Conservation (phyloP, 2,797 vertebrate species). For the Poecilia picta region DNA sequence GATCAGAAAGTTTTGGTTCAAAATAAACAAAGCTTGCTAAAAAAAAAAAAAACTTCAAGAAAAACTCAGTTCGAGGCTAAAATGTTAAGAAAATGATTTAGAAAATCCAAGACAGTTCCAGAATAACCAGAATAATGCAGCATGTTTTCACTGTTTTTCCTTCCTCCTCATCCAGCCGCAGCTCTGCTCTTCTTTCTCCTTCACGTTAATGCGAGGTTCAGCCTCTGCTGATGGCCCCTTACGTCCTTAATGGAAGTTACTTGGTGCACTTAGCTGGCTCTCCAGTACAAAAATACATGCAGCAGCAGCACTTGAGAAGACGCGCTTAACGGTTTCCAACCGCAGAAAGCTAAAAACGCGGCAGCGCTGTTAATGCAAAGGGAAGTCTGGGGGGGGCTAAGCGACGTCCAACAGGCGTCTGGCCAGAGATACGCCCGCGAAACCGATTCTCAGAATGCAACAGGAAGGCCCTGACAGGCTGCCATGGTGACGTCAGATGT, state of each 20-base stretch:
- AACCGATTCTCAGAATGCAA: constrained; percentile 19
- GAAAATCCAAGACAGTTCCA: background rate
- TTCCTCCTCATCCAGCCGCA: background rate
- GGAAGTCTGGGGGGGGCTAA: background rate
- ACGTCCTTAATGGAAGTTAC: constrained; percentile 24
- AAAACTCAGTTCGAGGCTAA: background rate
- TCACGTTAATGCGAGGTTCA: background rate
- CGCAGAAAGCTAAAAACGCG: background rate
- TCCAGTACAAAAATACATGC: background rate
- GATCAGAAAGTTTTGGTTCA: background rate
- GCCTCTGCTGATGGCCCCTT: background rate
- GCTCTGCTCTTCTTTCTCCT: background rate
- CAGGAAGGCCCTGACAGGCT: constrained; percentile 32
- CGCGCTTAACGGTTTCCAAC: background rate
- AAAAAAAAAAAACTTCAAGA: background rate
- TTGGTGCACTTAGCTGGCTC: constrained; percentile 6
- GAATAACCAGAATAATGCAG: background rate
- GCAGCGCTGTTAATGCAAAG: background rate
- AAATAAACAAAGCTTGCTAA: background rate
- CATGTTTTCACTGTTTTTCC: background rate
- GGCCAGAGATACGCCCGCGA: background rate
- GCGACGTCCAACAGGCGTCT: background rate
- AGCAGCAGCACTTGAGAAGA: background rate
- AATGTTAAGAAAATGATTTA: background rate
- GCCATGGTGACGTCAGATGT: constrained; percentile 27